Evolutionary conservation across 2,888 invertebrate species (phyloP).

Genomic region (Ypsolopha scabrella): DNA sequence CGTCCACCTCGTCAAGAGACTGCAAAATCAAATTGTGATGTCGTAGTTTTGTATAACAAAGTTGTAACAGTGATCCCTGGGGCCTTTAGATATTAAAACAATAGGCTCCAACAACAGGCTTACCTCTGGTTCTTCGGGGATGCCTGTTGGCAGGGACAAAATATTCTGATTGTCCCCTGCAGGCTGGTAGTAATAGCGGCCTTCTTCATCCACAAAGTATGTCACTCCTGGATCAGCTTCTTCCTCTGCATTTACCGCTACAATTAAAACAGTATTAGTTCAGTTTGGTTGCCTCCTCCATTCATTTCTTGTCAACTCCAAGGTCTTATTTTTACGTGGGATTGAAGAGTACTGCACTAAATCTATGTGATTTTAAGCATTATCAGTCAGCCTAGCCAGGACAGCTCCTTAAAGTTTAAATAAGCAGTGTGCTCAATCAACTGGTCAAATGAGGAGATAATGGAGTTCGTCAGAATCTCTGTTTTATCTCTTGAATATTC

Average conservation of each 20-base stretch:
- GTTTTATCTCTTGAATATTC: too few relatives aligned
- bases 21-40: slow-evolving; percentile 7
- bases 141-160: slow-evolving; percentile 73
- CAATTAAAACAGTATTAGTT: background rate
- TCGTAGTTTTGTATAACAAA: background rate
- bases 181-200: slow-evolving; percentile 86
- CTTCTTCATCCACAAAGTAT: slow-evolving; percentile 85
- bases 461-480: too few relatives aligned
- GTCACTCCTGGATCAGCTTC: slow-evolving; percentile 62
- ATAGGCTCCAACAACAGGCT: background rate
- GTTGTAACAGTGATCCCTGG: background rate
- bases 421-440: too few relatives aligned
- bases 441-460: too few relatives aligned
- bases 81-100: slow-evolving; percentile 6
- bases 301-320: background rate
- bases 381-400: too few relatives aligned
- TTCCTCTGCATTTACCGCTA: slow-evolving; percentile 24
- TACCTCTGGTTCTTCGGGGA: slow-evolving; percentile 36
- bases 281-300: background rate
- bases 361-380: too few relatives aligned
- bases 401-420: too few relatives aligned
- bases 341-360: background rate
- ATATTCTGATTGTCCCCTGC: slow-evolving; percentile 74
- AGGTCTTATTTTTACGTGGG: background rate
- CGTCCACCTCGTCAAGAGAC: slow-evolving; percentile 16